Evolutionary conservation across 2,113 vertebrate species (phyloP), one percentile per base, ranked within the genome.

Genomic region (Dipodomys spectabilis): DNA sequence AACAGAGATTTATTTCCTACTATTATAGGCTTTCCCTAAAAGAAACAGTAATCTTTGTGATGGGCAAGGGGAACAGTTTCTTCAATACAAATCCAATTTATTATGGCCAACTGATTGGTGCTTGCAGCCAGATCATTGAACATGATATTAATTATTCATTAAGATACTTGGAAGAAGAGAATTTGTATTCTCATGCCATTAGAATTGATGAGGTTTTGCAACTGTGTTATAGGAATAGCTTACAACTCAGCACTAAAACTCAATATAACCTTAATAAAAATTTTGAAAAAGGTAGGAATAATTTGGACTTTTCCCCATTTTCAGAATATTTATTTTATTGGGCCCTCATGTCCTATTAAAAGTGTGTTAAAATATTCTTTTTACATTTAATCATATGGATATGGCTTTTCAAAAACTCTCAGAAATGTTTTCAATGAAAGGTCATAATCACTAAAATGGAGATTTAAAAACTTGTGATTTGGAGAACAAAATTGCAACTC

Each of bases 111-210:
- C 94, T 92, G 97, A 98, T 98, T 98, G 97, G 98, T 96, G 88
- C 97, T 97, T 97, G 90, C 92, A 95, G 96, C 82, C 93, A 83
- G 97, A 98, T 98, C 93, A 97, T 97, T 97, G 97, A 97, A 97
- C 96, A 95, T 94, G 97, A 86, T 97, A 97, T 98, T 98, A 98
- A 98, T 98, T 98, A 98, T 98, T 98, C 97, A 98, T 98, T 97
- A 96, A 95, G 96, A 86, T 94, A 94, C 94, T 98, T 95, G 96
- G 96, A 97, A 95, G 89, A 88, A 97, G 95, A 94, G 94, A 97
- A 98, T 98, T 98, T 98, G 97, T 97, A 97, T 97, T 97, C 94
- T 96, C 65, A 74, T 91, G 85, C 90, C 97, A 97, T 97, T 97
- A 97, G 84, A 98, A 97, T 95, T 98, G 97, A 98, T 98, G 97